Evolutionary conservation across 2,888 invertebrate species (phyloP).

Genomic region (Lochmaea crataegi): DNA sequence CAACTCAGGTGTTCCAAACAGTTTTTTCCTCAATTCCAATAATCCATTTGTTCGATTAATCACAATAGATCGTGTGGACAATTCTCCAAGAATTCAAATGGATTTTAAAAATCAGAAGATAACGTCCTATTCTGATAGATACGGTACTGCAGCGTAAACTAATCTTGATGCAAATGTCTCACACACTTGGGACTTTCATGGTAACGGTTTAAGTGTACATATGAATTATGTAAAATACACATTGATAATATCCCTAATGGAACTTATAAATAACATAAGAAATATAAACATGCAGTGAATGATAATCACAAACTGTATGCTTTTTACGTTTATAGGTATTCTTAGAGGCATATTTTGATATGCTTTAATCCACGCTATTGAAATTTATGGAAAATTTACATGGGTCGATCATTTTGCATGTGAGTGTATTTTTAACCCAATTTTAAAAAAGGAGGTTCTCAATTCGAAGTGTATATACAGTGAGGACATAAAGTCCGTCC

Average conservation of each 20-base stretch:
- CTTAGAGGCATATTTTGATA: not conserved
- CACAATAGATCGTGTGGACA: not conserved
- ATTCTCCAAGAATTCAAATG: not conserved
- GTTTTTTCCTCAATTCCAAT: no score
- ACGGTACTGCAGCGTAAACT: conserved; percentile 1
- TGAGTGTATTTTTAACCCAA: no score
- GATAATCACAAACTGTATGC: conserved; percentile 3
- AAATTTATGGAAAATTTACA: no score
- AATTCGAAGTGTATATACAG: no score
- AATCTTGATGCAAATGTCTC: conserved; percentile 18
- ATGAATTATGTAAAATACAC: conserved; percentile 19
- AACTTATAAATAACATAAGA: conserved; percentile 18
- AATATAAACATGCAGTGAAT: conserved; percentile 10
- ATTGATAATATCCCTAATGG: conserved; percentile 20
- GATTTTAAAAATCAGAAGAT: not conserved
- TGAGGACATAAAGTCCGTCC: no score
- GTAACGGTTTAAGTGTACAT: conserved; percentile 16
- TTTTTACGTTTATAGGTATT: not conserved
- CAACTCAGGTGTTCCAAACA: no score
- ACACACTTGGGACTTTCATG: conserved; percentile 4
- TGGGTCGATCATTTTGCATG: no score
- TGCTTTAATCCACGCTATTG: not conserved
- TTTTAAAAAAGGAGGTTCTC: no score
- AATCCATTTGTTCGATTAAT: not conserved
- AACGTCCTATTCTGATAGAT: not conserved